Percentiles rank a stretch among this genome's conserved stretches.
These are phyloP conservation scores for Poliocrania exsul DNA, from an alignment of 2,797 vertebrate species.

Conservation along the genomic window DNA sequence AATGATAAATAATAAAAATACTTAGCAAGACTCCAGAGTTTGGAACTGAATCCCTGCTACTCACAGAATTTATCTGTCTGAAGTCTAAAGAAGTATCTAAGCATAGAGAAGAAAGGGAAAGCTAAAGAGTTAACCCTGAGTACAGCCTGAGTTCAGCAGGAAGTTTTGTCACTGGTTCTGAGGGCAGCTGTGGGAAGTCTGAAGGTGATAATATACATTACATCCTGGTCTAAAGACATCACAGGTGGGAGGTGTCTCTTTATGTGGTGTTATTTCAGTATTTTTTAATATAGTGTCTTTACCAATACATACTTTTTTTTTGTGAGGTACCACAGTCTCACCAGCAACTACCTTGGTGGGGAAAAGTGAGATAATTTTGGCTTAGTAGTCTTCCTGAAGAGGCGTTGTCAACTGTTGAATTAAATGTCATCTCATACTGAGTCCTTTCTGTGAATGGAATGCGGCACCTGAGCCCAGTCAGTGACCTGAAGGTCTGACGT, in stretches of 20 bases:
- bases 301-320: background rate
- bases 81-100: background rate
- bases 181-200: background rate
- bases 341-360: background rate
- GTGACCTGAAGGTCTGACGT: background rate
- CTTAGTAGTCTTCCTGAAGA: background rate
- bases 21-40: background rate
- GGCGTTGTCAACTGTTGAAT: background rate
- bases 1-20: conserved; percentile 13
- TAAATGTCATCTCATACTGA: background rate
- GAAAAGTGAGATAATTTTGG: background rate
- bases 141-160: background rate
- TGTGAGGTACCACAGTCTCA: accelerated
- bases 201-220: background rate
- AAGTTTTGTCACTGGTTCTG: background rate
- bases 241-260: background rate
- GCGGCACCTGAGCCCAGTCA: background rate
- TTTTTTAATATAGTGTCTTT: background rate
- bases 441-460: background rate
- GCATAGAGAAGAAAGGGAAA: background rate
- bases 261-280: background rate
- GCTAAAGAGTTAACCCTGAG: background rate
- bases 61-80: background rate
- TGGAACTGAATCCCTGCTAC: background rate
- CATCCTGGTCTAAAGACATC: background rate